These are phyloP conservation scores for Scopus umbretta DNA, from an alignment of 2,113 vertebrate genomes.

Conservation along the genomic window DNA sequence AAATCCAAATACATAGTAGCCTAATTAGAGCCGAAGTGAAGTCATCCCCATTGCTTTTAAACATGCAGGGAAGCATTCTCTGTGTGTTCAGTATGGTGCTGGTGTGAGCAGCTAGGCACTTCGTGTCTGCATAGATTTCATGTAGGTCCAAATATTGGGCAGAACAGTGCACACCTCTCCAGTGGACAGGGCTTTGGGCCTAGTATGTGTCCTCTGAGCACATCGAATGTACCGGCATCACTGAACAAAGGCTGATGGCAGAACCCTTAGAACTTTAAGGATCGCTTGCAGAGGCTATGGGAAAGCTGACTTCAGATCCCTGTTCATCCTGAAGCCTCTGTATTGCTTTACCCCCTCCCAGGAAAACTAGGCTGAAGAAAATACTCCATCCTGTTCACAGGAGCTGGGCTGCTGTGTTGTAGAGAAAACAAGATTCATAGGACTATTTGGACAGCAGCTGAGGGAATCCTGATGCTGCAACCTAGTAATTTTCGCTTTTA, in stretches of 20 bases:
- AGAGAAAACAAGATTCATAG: neutral
- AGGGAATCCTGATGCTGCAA: neutral
- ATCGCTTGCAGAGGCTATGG: neutral
- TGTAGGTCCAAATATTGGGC: neutral
- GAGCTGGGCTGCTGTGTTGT: neutral
- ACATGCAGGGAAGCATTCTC: neutral
- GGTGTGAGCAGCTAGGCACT: neutral
- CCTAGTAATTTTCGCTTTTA: neutral
- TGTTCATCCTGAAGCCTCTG: neutral
- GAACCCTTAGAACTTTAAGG: neutral
- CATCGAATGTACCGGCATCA: fast-evolving
- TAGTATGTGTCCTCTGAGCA: neutral
- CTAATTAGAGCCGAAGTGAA: neutral
- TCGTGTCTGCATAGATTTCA: neutral
- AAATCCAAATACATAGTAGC: neutral
- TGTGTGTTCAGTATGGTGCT: neutral
- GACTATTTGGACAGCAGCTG: neutral
- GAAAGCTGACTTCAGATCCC: neutral
- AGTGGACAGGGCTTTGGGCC: neutral
- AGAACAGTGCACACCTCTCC: neutral
- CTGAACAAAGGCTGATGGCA: neutral
- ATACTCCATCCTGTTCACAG: neutral
- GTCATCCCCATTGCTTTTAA: neutral
- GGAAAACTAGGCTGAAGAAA: neutral
- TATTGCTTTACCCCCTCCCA: neutral